Evolutionary conservation across 2,797 vertebrate species (phyloP), one percentile per base, ranked within the genome.

Genomic region (Phrynocephalus vlangalii): DNA sequence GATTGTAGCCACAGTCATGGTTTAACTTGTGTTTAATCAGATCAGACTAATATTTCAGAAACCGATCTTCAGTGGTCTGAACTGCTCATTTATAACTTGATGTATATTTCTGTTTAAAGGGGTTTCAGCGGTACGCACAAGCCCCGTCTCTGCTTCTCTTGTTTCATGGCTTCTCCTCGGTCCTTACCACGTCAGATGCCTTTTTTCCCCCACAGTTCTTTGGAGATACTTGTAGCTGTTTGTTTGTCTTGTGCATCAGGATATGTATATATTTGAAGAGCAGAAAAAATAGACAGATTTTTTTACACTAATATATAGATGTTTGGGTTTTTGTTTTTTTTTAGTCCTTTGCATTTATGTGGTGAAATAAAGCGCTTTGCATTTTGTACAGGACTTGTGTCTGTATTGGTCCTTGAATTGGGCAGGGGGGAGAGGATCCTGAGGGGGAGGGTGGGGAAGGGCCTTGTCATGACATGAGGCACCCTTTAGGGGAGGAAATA

Each of bases 251-350:
- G 90, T 97, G 96, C 95, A 95, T 94, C 93, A 95, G 95, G 94
- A 93, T 97, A 91, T 98, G 98, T 98, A 98, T 96, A 98, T 98
- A 98, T 96, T 96, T 94, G 91, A 95, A 95, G 94, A 95, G 66
- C 83, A 85, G 86, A 92, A 89, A 96, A 79, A 83, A 75, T 95
- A 97, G 95, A 97, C 95, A 97, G 96, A 98, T 97, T 98, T 97
- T 96, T 97, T 96, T 97, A 97, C 96, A 97, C 96, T 98, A 98
- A 98, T 98, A 98, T 98, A 97, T 98, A 96, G 94, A 97, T 89
- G 86, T 94, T 89, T 89, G 1, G 73, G 73, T 52, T 80, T 82
- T 77, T 71, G 33, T 86, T 75, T 89, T 85, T 85, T 85, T 86
- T 82, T 71, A 87, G 83, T 78, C 71, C 63, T 90, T 90, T 90